phyloP scores from a whole-genome alignment of 2,797 vertebrate species.

The Echeneis naucrates region DNA sequence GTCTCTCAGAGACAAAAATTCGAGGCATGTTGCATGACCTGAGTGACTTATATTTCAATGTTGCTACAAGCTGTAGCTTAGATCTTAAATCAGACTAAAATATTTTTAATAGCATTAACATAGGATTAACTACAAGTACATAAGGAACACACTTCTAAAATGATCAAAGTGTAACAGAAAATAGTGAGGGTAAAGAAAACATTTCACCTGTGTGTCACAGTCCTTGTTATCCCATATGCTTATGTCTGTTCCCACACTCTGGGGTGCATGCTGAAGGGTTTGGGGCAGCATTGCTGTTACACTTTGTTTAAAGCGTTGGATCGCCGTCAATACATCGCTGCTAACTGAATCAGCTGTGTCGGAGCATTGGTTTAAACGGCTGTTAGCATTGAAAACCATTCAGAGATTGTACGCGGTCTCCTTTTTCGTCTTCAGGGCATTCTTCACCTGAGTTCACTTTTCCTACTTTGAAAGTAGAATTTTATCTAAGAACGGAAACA shows the following conservation, averaged over 20 bases:
- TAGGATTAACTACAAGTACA: not conserved
- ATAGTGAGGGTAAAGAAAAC: no score
- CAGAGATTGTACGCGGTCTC: not conserved
- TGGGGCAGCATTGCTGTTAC: not conserved
- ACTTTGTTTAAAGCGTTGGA: not conserved
- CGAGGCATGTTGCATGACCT: not conserved
- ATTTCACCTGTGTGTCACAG: no score
- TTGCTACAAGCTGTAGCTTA: not conserved
- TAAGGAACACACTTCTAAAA: not conserved
- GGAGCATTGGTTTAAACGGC: not conserved
- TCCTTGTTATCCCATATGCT: no score
- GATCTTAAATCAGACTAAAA: not conserved
- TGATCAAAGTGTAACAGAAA: not conserved
- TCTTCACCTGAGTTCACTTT: not conserved
- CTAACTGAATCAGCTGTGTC: no score
- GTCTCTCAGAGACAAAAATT: slow-evolving; percentile 52
- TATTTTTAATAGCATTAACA: not conserved
- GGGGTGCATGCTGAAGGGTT: not conserved
- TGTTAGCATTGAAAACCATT: not conserved
- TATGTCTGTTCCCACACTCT: not conserved
- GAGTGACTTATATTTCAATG: not conserved
- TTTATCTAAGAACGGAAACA: not conserved
- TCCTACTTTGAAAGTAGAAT: not conserved
- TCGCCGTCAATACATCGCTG: not conserved
- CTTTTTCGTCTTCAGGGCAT: not conserved